phyloP scores from a whole-genome alignment of 2,113 vertebrate species.

The Naja naja region DNA sequence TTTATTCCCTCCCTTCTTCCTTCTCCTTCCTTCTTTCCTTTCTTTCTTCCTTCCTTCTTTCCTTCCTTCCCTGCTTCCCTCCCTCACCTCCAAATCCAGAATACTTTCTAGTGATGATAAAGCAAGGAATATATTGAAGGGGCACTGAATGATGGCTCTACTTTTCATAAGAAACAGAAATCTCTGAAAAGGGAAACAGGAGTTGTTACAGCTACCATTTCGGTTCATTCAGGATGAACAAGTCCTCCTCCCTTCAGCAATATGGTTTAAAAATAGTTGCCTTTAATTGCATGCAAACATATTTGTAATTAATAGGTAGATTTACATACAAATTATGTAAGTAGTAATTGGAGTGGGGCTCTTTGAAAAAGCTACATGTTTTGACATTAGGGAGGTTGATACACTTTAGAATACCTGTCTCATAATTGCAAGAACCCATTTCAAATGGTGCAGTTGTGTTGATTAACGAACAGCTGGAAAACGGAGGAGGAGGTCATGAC shows the following conservation, averaged over 20 bases:
- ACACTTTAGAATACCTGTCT: not conserved
- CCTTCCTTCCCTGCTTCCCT: not conserved
- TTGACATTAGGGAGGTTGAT: conserved; percentile 17
- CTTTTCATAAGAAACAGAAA: not conserved
- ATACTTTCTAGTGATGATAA: not conserved
- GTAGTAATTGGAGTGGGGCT: not conserved
- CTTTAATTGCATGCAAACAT: conserved; percentile 1
- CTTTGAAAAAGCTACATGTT: conserved; percentile 19
- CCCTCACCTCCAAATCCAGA: not conserved
- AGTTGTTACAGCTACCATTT: not conserved
- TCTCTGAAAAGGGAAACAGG: not conserved
- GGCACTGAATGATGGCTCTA: not conserved
- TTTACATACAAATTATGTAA: not conserved
- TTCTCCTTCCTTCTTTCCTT: not conserved
- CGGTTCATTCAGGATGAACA: not conserved
- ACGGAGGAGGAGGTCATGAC: not conserved
- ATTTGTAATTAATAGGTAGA: conserved; percentile 9
- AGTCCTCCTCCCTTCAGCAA: not conserved
- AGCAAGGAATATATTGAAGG: not conserved
- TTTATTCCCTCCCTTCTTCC: not conserved
- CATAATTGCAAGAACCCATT: not conserved
- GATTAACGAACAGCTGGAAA: conserved; percentile 24
- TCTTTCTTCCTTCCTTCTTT: not conserved
- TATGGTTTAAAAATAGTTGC: not conserved
- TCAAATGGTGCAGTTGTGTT: not conserved